Evolutionary conservation across 92 coral and sea anemone genomes (phyloP).

Genomic region (Umimayanthus chanpuru): DNA sequence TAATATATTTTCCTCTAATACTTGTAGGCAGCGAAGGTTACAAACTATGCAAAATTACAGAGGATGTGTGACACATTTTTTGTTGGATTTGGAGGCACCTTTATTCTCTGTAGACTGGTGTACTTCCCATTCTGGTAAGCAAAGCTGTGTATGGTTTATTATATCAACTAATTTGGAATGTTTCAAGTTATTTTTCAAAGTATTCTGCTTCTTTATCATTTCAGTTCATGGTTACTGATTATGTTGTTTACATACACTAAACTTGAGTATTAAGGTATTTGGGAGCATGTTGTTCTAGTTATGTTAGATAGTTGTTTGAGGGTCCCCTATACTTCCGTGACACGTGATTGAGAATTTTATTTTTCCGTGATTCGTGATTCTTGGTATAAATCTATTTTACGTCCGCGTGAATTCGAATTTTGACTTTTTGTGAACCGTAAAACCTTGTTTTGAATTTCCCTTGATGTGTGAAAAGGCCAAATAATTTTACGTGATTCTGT

Average conservation of each 20-base stretch:
- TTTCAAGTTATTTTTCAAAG: neutral
- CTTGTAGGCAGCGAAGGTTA: conserved; percentile 86
- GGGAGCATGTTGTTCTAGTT: too few species aligned
- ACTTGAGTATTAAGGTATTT: too few species aligned
- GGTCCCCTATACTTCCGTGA: too few species aligned
- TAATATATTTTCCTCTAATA: neutral
- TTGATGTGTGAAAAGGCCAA: too few species aligned
- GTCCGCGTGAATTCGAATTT: too few species aligned
- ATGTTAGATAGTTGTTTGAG: too few species aligned
- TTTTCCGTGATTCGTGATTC: too few species aligned
- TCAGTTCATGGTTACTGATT: neutral
- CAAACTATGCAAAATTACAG: conserved; percentile 89
- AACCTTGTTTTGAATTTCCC: too few species aligned
- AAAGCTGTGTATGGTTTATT: neutral
- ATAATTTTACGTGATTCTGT: too few species aligned
- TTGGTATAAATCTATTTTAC: too few species aligned
- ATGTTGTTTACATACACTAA: neutral
- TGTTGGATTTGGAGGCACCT: conserved; percentile 75
- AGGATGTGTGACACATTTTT: conserved; percentile 72
- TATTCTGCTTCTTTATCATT: neutral
- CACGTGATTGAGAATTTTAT: too few species aligned
- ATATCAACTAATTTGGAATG: neutral
- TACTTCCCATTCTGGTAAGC: conserved; percentile 95
- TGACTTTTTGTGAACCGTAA: too few species aligned
- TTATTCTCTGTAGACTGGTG: conserved; percentile 81